These are phyloP conservation scores for Hemitrygon akajei DNA, from an alignment of 2,797 vertebrate genomes.

Conservation along the genomic window DNA sequence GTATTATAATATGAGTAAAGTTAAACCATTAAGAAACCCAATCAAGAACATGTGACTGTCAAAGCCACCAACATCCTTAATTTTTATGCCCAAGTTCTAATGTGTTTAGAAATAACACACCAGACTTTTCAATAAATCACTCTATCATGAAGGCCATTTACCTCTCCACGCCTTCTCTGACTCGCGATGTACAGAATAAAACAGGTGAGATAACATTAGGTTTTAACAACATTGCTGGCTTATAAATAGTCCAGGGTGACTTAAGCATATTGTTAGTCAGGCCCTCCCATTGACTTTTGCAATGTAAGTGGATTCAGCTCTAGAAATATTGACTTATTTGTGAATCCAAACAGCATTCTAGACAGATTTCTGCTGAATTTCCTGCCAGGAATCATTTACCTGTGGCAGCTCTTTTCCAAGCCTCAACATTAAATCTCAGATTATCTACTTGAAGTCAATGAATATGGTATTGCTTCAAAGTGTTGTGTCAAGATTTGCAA, in stretches of 20 bases:
- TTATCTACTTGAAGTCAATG: neutral
- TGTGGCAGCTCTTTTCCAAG: neutral
- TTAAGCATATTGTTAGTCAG: neutral
- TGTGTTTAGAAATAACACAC: neutral
- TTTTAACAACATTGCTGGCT: neutral
- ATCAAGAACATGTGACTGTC: neutral
- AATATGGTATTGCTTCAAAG: neutral
- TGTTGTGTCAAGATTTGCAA: neutral
- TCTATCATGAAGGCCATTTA: neutral
- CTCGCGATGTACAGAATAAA: neutral
- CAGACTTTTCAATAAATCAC: neutral
- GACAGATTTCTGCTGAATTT: neutral
- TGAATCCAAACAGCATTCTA: neutral
- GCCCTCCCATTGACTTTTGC: neutral
- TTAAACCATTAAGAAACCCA: neutral
- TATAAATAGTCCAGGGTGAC: neutral
- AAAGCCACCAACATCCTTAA: neutral
- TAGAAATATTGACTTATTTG: neutral
- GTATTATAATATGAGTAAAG: neutral
- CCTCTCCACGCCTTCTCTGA: neutral
- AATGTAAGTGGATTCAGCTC: neutral
- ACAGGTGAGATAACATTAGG: neutral
- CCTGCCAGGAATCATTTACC: neutral
- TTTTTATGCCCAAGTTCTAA: neutral
- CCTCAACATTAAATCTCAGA: neutral